Evolutionary conservation across 2,113 vertebrate species (phyloP).

Genomic region (Agapornis roseicollis): DNA sequence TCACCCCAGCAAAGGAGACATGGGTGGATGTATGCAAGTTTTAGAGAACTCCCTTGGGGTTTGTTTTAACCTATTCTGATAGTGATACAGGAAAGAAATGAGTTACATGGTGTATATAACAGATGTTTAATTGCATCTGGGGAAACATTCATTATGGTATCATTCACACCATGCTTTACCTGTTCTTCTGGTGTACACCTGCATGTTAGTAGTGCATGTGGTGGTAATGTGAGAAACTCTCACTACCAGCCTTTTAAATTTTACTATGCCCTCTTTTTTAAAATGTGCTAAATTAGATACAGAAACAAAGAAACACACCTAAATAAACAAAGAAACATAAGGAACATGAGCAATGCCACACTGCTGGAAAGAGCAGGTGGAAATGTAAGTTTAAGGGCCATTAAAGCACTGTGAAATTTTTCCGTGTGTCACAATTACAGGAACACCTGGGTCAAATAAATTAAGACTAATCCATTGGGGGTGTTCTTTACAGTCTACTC

Average conservation of each 20-base stretch:
- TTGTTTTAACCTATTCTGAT: background rate
- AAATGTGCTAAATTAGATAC: conserved; percentile 76
- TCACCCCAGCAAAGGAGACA: background rate
- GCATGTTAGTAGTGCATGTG: conserved; percentile 60
- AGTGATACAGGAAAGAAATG: conserved; percentile 13
- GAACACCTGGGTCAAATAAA: conserved; percentile 76
- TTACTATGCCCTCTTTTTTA: conserved; percentile 63
- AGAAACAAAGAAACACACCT: conserved; percentile 81
- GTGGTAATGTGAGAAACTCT: conserved; percentile 77
- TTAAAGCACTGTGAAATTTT: conserved; percentile 66
- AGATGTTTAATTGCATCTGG: conserved; percentile 60
- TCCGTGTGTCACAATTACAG: conserved; percentile 67
- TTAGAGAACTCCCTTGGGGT: background rate
- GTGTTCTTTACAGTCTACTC: conserved; percentile 48
- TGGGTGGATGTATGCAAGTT: background rate
- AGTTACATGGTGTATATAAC: conserved; percentile 26
- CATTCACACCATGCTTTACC: conserved; percentile 61
- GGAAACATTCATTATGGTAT: conserved; percentile 63
- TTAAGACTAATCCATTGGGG: conserved; percentile 57
- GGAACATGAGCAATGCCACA: conserved; percentile 54
- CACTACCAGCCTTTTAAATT: conserved; percentile 72
- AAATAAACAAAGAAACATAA: conserved; percentile 73
- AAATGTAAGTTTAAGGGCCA: conserved; percentile 68
- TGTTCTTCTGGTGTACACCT: conserved; percentile 67
- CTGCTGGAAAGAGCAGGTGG: conserved; percentile 71